phyloP scores from a whole-genome alignment of 92 coral and sea anemone genomes.

The Epizoanthus stellaris region DNA sequence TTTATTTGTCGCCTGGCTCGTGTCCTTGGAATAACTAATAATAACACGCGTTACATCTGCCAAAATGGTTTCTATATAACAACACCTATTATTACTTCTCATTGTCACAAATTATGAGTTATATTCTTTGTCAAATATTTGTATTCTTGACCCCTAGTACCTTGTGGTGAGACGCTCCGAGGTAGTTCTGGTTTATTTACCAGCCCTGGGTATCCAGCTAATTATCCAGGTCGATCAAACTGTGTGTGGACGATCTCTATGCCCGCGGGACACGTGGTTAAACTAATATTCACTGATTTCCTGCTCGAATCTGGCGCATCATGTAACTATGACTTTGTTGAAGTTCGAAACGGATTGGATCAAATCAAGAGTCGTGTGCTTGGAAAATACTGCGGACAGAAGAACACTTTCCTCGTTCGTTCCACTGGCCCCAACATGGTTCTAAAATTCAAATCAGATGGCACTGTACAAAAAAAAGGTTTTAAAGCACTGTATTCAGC shows the following conservation, averaged over 20 bases:
- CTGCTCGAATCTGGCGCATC: conserved; percentile 46
- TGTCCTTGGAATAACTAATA: too few species aligned
- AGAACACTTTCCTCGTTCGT: not conserved
- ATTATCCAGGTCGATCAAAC: conserved; percentile 47
- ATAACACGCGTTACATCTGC: too few species aligned
- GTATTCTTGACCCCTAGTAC: too few species aligned
- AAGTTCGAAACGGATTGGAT: conserved; percentile 67
- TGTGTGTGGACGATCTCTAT: conserved; percentile 68
- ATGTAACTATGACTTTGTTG: conserved; percentile 72
- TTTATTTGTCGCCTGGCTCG: too few species aligned
- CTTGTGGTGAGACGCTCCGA: conserved; percentile 58
- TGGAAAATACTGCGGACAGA: conserved; percentile 76
- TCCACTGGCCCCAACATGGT: too few species aligned
- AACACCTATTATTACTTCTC: too few species aligned
- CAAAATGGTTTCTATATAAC: too few species aligned
- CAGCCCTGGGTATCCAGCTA: conserved; percentile 57
- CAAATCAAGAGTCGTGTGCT: conserved; percentile 57
- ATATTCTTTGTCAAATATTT: too few species aligned
- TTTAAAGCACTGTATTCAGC: too few species aligned
- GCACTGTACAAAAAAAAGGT: too few species aligned
- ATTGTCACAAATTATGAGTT: too few species aligned
- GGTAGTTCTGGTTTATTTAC: conserved; percentile 56
- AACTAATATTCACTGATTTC: conserved; percentile 43
- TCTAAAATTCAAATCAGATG: too few species aligned
- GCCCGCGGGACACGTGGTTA: conserved; percentile 33